Conservation (phyloP, 2,888 invertebrate species). For the Ernsta delagoae region DNA sequence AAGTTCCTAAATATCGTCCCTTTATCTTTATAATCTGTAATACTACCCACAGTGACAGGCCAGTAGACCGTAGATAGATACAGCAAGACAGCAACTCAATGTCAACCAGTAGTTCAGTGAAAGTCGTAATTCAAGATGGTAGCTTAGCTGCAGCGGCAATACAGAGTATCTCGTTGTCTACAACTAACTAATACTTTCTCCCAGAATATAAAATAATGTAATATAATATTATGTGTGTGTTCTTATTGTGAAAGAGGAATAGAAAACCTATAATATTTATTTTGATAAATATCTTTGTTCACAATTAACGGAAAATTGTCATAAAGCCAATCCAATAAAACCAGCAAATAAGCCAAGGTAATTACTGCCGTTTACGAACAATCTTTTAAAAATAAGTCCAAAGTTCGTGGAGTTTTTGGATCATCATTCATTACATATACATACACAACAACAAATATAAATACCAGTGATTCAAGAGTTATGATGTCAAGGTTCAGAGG, state of each 20-base stretch:
- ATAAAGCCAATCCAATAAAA: not conserved
- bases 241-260: not conserved
- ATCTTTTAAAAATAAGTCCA: not conserved
- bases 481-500: slow-evolving; percentile 67
- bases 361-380: not conserved
- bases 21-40: no score
- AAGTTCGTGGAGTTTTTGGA: slow-evolving; percentile 13
- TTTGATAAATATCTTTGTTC: no score
- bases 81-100: slow-evolving; percentile 24
- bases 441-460: not conserved
- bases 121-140: slow-evolving; percentile 29
- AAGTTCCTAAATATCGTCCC: no score
- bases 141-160: not conserved
- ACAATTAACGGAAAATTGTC: not conserved
- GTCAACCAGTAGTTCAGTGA: slow-evolving; percentile 24
- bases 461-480: slow-evolving; percentile 20
- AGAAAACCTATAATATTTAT: not conserved
- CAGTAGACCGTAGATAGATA: no score
- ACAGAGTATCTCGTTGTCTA: not conserved
- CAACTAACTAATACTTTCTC: slow-evolving; percentile 23
- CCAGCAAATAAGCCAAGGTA: not conserved
- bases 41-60: no score
- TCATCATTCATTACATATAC: no score
- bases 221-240: not conserved
- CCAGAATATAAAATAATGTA: not conserved